Conservation (phyloP, 2,888 invertebrate species). For the Drosophila flavopinicola region DNA sequence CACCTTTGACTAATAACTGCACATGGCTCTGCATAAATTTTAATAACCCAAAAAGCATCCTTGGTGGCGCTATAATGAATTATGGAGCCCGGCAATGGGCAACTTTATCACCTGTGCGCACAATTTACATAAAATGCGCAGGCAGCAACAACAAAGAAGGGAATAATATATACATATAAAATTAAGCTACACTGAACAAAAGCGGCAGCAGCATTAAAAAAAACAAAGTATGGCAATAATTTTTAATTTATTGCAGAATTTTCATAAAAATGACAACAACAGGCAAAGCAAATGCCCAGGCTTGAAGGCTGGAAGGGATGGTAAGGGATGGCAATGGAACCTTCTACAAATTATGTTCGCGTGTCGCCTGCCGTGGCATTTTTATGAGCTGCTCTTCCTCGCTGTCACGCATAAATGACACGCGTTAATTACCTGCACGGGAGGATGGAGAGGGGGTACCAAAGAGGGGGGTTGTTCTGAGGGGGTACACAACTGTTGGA, state of each 20-base stretch:
- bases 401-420: constrained; percentile 66
- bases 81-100: constrained; percentile 47
- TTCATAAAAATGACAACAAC: constrained; percentile 64
- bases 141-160: constrained; percentile 9
- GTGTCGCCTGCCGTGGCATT: constrained; percentile 66
- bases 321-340: constrained; percentile 9
- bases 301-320: neutral
- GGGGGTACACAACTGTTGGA: constrained; percentile 6
- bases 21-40: constrained; percentile 68
- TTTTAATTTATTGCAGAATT: constrained; percentile 76
- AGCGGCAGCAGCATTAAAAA: constrained; percentile 40
- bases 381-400: constrained; percentile 65
- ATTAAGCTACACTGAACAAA: constrained; percentile 66
- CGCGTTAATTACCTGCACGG: constrained; percentile 70
- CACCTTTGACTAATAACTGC: constrained; percentile 16
- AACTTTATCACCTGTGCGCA: constrained; percentile 71
- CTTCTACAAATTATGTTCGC: constrained; percentile 74
- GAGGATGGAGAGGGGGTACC: neutral
- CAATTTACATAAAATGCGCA: constrained; percentile 65
- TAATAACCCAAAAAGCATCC: constrained; percentile 42
- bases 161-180: constrained; percentile 44
- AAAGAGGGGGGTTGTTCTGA: neutral
- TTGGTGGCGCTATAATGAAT: constrained; percentile 66
- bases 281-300: neutral
- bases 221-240: constrained; percentile 67